These are phyloP conservation scores for Hylaea fasciaria DNA, from an alignment of 2,888 invertebrate species.

Conservation along the genomic window DNA sequence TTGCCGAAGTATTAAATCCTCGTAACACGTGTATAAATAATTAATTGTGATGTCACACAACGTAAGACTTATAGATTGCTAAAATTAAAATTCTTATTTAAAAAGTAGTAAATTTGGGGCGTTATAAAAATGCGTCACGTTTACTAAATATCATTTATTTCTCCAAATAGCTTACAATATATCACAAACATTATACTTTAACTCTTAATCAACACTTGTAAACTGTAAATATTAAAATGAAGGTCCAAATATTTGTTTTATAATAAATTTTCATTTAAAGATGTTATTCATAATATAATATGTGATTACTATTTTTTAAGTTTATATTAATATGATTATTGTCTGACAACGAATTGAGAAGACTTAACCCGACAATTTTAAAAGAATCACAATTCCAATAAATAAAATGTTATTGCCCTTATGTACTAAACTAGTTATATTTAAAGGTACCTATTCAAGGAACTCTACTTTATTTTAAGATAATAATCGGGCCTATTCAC, in stretches of 20 bases:
- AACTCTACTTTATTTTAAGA: neutral
- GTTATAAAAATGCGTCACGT: conserved; percentile 6
- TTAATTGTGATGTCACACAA: conserved; percentile 36
- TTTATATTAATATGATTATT: conserved; percentile 18
- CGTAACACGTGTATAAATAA: conserved; percentile 62
- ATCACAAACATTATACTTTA: conserved; percentile 69
- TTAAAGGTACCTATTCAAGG: neutral
- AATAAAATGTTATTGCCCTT: conserved; percentile 5
- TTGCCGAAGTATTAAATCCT: conserved; percentile 52
- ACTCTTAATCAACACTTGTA: conserved; percentile 44
- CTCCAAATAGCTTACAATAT: conserved; percentile 62
- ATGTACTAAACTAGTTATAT: conserved; percentile 1
- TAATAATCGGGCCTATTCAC: neutral
- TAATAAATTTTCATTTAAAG: conserved; percentile 9
- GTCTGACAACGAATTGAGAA: conserved; percentile 8
- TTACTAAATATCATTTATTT: conserved; percentile 61
- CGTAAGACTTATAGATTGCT: no score
- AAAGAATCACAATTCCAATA: neutral
- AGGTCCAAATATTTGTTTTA: neutral
- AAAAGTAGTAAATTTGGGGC: neutral
- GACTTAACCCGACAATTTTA: neutral
- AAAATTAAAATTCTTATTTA: neutral
- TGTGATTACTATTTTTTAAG: neutral
- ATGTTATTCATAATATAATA: neutral
- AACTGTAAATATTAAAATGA: conserved; percentile 38